These are phyloP conservation scores for Orussus abietinus DNA, from an alignment of 1,140 invertebrate species.

Conservation along the genomic window DNA sequence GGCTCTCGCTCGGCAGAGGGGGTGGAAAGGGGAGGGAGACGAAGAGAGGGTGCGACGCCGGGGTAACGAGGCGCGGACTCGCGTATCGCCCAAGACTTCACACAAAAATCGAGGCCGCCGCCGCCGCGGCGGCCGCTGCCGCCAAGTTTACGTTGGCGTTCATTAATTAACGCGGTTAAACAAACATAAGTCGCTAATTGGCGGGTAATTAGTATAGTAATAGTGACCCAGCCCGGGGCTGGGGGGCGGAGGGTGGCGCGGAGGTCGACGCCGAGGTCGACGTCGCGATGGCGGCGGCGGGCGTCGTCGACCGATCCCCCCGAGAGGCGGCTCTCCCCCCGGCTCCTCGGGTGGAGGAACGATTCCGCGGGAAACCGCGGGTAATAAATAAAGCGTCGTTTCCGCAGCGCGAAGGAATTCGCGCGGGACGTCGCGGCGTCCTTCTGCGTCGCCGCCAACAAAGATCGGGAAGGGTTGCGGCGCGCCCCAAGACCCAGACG, in stretches of 20 bases:
- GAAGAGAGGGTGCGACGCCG: conserved; percentile 30
- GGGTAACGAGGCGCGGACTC: conserved; percentile 24
- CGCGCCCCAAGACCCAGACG: too few species aligned
- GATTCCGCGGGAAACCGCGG: too few species aligned
- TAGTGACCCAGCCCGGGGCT: conserved; percentile 30
- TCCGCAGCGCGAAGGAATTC: too few species aligned
- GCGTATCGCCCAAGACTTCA: conserved; percentile 33
- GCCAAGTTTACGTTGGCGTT: conserved; percentile 36
- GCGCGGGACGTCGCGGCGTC: too few species aligned
- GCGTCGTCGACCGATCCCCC: too few species aligned
- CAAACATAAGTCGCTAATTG: conserved; percentile 47
- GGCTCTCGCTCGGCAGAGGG: conserved; percentile 21
- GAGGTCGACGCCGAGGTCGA: too few species aligned
- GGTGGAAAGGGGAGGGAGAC: conserved; percentile 19
- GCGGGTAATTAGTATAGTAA: conserved; percentile 44
- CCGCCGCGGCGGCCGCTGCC: neutral
- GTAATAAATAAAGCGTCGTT: too few species aligned
- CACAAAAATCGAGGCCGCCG: neutral
- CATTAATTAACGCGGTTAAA: conserved; percentile 48
- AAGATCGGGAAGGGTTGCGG: too few species aligned
- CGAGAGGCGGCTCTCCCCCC: too few species aligned
- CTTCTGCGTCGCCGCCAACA: too few species aligned
- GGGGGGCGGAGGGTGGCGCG: conserved; percentile 13
- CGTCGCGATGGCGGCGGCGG: too few species aligned
- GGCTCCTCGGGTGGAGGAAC: too few species aligned